A percentile compares a stretch with the other conserved stretches of the same genome.
phyloP scores from a whole-genome alignment of 2,888 invertebrate species.

The Calliopum simillimum region DNA sequence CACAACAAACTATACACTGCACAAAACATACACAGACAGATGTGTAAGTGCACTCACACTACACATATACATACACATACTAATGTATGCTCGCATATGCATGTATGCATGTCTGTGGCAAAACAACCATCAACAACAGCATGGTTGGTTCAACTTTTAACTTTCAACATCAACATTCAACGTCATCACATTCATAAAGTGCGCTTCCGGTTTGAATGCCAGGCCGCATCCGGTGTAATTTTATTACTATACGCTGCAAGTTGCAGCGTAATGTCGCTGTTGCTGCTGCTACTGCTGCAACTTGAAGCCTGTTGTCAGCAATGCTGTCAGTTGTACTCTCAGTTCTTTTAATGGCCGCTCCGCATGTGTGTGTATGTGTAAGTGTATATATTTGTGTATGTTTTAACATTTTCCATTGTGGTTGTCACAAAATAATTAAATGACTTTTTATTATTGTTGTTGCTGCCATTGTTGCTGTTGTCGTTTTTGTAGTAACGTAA shows the following conservation, averaged over 20 bases:
- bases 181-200: slow-evolving; percentile 7
- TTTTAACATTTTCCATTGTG: slow-evolving; percentile 16
- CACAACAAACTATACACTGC: not conserved
- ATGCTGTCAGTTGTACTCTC: slow-evolving; percentile 13
- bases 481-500: no score
- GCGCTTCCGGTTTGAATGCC: slow-evolving; percentile 33
- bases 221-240: slow-evolving; percentile 34
- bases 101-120: no score
- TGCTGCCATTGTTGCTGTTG: not conserved
- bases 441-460: slow-evolving; percentile 25
- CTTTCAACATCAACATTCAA: no score
- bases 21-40: not conserved
- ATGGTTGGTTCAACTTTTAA: no score
- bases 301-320: slow-evolving; percentile 29
- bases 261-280: not conserved
- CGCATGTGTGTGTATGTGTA: no score
- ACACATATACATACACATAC: no score
- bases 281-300: not conserved
- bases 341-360: not conserved
- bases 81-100: no score
- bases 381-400: slow-evolving; percentile 14
- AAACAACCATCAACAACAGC: no score
- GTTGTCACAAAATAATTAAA: slow-evolving; percentile 36
- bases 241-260: slow-evolving; percentile 29
- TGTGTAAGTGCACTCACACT: no score